Base-by-base conservation (phyloP, 2,113 vertebrate genomes). In the Tinamus guttatus region DNA sequence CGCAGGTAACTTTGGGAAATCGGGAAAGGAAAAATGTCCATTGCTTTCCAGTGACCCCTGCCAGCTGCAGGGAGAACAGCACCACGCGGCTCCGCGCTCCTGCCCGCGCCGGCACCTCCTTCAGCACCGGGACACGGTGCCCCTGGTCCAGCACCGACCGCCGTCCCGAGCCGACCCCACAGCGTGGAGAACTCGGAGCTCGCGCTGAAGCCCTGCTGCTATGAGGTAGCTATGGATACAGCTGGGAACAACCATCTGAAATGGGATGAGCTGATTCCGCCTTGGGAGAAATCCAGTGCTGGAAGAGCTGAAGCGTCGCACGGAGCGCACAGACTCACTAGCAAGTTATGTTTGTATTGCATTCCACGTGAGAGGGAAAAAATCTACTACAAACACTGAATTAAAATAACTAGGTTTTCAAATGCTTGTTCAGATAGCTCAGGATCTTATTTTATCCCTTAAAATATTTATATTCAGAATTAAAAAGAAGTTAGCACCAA, bases 41-140 rank as follows among this genome's bases (percentile, higher is more conserved):
- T 58, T 92, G 88, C 81, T 95, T 96, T 94, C 78, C 92, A 96
- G 89, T 93, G 92, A 96, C 91, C 93, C 90, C 94, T 96, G 83
- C 87, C 96, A 97, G 93, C 85, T 85, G 34, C 24, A 51, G 76
- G 52, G 85, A 93, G 94, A 97, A 97, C 85, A 86, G 81, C 91
- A 94, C 2, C 47, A 41, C 9, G 91, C 67, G 58, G 9, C 14
- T 64, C 49, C 49, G 21, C 45, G 19, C 49, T 49, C 49, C 49
- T 22, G 19, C 19, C 47, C 47, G 11, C 40, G 43, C 43, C 43
- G 43, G 43, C 45, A 9, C 17, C 45, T 47, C 49, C 49, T 5
- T 20, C 49, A 22, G 49, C 49, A 49, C 49, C 47, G 22, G 49
- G 21, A 49, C 49, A 49, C 19, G 47, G 47, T 47, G 19, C 47